Base-by-base conservation (phyloP, 2,113 vertebrate genomes). In the Siphamia tubifer region DNA sequence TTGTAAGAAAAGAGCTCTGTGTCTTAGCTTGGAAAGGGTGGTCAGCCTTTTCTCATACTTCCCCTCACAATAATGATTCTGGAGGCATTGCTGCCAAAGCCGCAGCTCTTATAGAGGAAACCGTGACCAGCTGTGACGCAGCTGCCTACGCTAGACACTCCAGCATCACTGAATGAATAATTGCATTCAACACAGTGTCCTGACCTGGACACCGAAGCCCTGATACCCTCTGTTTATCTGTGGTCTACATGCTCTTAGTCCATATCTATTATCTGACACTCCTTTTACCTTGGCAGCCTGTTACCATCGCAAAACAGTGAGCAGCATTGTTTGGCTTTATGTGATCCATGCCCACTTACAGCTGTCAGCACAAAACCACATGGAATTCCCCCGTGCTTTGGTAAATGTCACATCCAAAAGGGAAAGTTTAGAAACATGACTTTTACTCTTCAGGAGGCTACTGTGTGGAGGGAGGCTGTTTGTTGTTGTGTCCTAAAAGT, bases 381-480 rank as follows among this genome's bases (percentile, higher is more conserved):
- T 11, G 76, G 83, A 85, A 86, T 85, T 86, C 85, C 86, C 89
- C 78, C 2, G 39, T 39, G 73, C 58, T 66, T 71, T 65, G 68
- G 44, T 36, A 68, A 66, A 88, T 56, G 79, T 84, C 74, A 53
- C 21, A 70, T 79, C 73, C 68, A 16, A 61, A 52, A 44, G 6
- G 60, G 40, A 67, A 66, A 72, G 47, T 17, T 36, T n/a, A 57
- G 51, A 57, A 61, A 40, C 51, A n/a, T 8, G 66, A 60, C 49
- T 65, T 61, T 51, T 36, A 32, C 58, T 67, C 42, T 16, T 19
- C 39, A 16, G 53, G 13, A 38, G 5, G 49, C 79, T 61, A 56
- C 72, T 82, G 81, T 77, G 47, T 40, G 51, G 38, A 64, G 9
- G 27, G 23, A 21, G 13, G 19, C 6, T 35, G 17, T 32, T 24